A percentile compares a stretch with the other conserved stretches of the same genome.
Conservation (phyloP, 2,888 invertebrate genomes). For the Blastobasis lacticolella region DNA sequence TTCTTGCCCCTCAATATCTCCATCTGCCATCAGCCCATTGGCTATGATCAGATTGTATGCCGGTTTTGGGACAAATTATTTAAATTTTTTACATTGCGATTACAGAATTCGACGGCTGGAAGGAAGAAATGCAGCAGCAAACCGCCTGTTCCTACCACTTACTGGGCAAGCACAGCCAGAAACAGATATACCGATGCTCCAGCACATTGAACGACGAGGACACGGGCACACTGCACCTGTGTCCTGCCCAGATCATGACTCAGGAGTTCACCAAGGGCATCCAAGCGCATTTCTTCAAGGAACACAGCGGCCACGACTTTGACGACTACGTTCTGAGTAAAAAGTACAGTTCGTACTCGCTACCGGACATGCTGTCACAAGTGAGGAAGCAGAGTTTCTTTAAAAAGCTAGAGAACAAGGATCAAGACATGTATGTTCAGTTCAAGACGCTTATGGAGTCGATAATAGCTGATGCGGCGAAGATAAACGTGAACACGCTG, state of each 20-base stretch:
- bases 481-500: conserved; percentile 25
- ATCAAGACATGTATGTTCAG: conserved; percentile 30
- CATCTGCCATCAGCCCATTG: no score
- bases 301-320: conserved; percentile 33
- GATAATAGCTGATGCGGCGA: conserved; percentile 31
- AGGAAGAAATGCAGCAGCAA: conserved; percentile 29
- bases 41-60: no score
- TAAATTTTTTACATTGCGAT: no score
- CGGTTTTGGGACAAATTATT: no score
- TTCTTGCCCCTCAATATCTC: no score
- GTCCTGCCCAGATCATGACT: conserved; percentile 35
- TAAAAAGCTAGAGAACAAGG: conserved; percentile 9
- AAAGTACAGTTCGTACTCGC: conserved; percentile 28
- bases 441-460: conserved; percentile 38
- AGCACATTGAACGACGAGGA: conserved; percentile 3
- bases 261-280: conserved; percentile 36
- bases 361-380: conserved; percentile 25
- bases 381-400: conserved; percentile 13
- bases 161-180: conserved; percentile 21
- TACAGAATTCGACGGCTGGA: conserved; percentile 49
- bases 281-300: conserved; percentile 38
- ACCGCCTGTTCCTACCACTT: conserved; percentile 24
- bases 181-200: conserved; percentile 37
- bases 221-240: conserved; percentile 18
- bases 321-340: conserved; percentile 19